Base-by-base conservation (phyloP, 2,113 vertebrate genomes). In the Notiomystis cincta region DNA sequence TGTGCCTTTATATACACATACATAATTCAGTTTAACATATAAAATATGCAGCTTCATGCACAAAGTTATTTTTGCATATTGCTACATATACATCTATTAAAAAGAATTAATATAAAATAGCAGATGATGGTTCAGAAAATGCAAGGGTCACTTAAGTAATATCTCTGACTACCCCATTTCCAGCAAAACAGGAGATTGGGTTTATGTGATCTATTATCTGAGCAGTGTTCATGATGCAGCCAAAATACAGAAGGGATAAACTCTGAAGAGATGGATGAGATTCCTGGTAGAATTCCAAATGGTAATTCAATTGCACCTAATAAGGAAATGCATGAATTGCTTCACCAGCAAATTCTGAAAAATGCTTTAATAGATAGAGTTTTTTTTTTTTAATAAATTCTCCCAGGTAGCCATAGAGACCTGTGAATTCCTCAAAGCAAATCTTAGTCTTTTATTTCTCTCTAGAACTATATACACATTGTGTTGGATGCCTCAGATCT, bases 401-500 rank as follows among this genome's bases (percentile, higher is more conserved):
- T 66, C 70, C 35, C 21, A 47, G 10, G 25, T 31, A 71, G 30
- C 11, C 35, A 62, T 28, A 18, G 17, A 62, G 16, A 31, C 11
- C 33, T 30, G 8, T 35, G 58, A 79, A 47, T 17, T 50, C 12
- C 16, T 53, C 28, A 62, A 70, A 75, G 24, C 2, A 70, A 66
- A 71, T 25, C 11, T n/a, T 81, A 15, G 60, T 23, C 2, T 58
- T 71, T 33, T 15, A 48, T 33, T 72, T n/a, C 14, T 44, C 8
- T 58, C 47, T 50, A 30, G 25, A 54, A 85, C 35, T 58, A 19
- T 7, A 21, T 3, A 28, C 3, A n/a, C 1, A 3, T 38, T 20
- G 33, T 2, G 1, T 11, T 71, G 13, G 2, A 45, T 27, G 2
- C 15, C 13, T 76, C 33, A 57, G 11, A 47, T 50, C 0, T 44